A percentile compares a stretch with the other conserved stretches of the same genome.
phyloP scores from a whole-genome alignment of 2,113 vertebrate genomes.

The Eclectus roratus region DNA sequence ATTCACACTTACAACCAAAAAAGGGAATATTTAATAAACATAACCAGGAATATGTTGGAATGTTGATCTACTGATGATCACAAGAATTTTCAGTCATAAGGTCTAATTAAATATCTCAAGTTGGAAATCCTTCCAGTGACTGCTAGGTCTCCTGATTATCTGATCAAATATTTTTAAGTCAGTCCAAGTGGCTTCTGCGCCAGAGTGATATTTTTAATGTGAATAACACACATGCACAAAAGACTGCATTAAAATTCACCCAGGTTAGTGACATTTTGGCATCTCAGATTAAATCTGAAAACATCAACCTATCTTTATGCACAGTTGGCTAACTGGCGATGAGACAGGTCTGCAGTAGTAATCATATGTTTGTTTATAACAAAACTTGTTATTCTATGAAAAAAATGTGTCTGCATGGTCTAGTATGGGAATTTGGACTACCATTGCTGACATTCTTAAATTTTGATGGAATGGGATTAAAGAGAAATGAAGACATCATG shows the following conservation, averaged over 20 bases:
- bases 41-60: constrained; percentile 41
- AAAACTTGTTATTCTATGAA: neutral
- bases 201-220: neutral
- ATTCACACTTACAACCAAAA: constrained; percentile 52
- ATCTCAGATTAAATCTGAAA: neutral
- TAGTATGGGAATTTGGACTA: neutral
- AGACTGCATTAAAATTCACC: neutral
- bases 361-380: neutral
- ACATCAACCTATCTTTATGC: neutral
- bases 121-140: neutral
- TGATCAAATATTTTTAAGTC: neutral
- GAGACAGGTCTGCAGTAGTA: neutral
- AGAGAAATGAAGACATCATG: neutral
- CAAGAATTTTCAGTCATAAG: constrained; percentile 44
- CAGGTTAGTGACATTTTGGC: neutral
- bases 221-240: neutral
- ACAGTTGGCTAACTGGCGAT: neutral
- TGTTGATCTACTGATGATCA: constrained; percentile 11
- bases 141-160: neutral
- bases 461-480: neutral
- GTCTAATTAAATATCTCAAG: constrained; percentile 31
- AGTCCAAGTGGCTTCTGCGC: neutral
- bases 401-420: neutral
- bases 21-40: constrained; percentile 56
- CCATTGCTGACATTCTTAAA: constrained; percentile 3